Conservation (phyloP, 2,888 invertebrate genomes). For the Tuberolachnus salignus region DNA sequence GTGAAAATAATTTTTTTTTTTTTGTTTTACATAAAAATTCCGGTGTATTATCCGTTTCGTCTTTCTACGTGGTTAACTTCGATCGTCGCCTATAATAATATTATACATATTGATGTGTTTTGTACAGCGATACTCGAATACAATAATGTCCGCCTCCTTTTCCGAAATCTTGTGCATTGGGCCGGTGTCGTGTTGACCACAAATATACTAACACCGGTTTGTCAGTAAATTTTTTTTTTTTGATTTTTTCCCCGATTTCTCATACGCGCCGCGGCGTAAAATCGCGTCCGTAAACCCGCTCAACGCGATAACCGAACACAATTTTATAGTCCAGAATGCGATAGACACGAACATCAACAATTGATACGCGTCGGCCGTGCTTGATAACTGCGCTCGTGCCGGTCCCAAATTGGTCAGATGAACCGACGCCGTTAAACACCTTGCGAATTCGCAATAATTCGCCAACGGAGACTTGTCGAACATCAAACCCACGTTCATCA, state of each 20-base stretch:
- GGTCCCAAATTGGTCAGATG: slow-evolving; percentile 32
- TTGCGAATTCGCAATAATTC: slow-evolving; percentile 69
- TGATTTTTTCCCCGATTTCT: neutral
- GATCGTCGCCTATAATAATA: too few species aligned
- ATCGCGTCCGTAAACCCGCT: too few species aligned
- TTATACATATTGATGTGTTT: neutral
- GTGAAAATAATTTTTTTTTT: too few species aligned
- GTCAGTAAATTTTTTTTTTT: too few species aligned
- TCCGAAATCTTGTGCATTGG: too few species aligned
- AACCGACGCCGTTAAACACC: slow-evolving; percentile 68
- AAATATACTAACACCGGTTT: too few species aligned
- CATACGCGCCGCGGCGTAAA: neutral
- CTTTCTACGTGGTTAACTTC: neutral
- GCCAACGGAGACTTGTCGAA: slow-evolving; percentile 73
- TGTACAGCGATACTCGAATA: too few species aligned
- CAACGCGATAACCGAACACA: neutral
- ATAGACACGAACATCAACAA: slow-evolving; percentile 22
- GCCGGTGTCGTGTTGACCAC: too few species aligned
- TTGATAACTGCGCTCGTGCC: neutral
- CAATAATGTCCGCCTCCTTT: too few species aligned
- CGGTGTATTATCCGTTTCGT: too few species aligned
- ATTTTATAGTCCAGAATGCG: neutral
- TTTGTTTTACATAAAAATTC: too few species aligned
- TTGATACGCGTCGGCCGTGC: neutral
- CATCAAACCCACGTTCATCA: slow-evolving; percentile 74